A percentile compares a stretch with the other conserved stretches of the same genome.
Evolutionary conservation across 2,113 vertebrate genomes (phyloP).

Genomic region (Pteropus alecto): DNA sequence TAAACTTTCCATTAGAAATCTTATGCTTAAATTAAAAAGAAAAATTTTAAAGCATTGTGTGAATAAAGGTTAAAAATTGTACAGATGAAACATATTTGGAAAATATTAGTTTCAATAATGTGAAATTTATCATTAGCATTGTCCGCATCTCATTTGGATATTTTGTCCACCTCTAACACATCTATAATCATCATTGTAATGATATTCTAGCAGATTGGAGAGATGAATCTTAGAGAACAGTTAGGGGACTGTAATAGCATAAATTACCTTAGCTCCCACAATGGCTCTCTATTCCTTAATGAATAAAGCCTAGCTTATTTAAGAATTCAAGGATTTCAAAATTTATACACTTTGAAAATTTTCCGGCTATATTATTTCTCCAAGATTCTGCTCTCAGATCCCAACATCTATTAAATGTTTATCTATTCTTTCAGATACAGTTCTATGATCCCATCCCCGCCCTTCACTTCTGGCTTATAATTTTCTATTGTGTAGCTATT

Average conservation of each 20-base stretch:
- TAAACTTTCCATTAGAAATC: background rate
- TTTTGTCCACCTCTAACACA: background rate
- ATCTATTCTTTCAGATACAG: background rate
- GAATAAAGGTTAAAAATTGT: background rate
- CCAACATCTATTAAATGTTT: background rate
- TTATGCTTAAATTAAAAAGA: background rate
- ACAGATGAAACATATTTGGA: background rate
- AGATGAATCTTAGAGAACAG: background rate
- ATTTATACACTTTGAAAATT: background rate
- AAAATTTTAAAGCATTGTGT: background rate
- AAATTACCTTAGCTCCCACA: background rate
- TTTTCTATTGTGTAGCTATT: constrained; percentile 7
- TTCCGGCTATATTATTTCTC: background rate
- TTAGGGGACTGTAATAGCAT: background rate
- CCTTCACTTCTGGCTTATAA: background rate
- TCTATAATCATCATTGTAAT: background rate
- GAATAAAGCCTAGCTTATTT: background rate
- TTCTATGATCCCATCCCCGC: background rate
- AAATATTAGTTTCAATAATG: background rate
- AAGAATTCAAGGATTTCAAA: background rate
- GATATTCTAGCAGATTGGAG: background rate
- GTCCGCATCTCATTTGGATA: background rate
- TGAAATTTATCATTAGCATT: background rate
- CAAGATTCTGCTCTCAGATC: background rate
- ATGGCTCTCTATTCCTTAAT: background rate